These are phyloP conservation scores for Ligdia adustata DNA, from an alignment of 2,888 invertebrate species.

Conservation along the genomic window DNA sequence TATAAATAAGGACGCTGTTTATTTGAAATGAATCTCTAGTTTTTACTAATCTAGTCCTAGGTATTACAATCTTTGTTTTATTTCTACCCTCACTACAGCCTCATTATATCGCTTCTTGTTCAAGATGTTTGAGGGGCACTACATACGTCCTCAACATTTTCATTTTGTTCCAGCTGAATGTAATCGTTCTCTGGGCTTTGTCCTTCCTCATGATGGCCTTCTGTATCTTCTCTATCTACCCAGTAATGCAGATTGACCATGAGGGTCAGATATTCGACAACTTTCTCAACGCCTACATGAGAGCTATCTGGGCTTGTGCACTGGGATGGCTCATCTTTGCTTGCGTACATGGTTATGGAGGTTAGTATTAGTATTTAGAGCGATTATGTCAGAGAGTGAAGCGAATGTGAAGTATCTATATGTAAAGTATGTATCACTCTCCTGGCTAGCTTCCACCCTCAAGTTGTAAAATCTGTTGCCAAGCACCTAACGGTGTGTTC, in stretches of 20 bases:
- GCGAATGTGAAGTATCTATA: no score
- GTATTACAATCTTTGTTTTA: no score
- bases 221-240: conserved; percentile 58
- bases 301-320: conserved; percentile 66
- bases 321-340: conserved; percentile 75
- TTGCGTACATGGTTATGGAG: conserved; percentile 74
- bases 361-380: conserved; percentile 44
- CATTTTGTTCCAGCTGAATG: conserved; percentile 44
- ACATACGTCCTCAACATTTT: neutral
- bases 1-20: no score
- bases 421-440: no score
- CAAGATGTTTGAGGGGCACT: neutral
- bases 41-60: no score
- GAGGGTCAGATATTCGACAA: conserved; percentile 50
- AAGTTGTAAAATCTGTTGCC: no score
- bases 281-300: conserved; percentile 62
- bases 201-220: conserved; percentile 52
- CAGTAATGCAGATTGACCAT: conserved; percentile 52
- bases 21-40: no score
- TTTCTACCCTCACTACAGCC: no score
- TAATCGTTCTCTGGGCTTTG: conserved; percentile 47
- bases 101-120: neutral
- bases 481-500: no score
- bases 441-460: no score
- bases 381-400: no score